A percentile compares a stretch with the other conserved stretches of the same genome.
Conservation (phyloP, 1,140 invertebrate species). For the Tachypleus tridentatus region DNA sequence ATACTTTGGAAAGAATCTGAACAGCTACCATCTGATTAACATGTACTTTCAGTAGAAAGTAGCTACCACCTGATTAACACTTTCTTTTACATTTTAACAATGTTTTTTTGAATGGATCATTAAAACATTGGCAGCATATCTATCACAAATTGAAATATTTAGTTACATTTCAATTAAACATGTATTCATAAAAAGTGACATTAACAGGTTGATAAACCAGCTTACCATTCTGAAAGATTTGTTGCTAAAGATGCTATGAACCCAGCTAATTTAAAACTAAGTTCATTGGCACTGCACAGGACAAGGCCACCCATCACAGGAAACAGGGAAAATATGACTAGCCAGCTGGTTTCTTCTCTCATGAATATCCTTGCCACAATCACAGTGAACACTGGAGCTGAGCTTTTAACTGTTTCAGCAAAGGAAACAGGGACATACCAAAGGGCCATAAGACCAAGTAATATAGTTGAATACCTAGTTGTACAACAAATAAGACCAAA, state of each 20-base stretch:
- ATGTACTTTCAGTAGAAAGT: no score
- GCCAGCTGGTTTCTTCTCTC: constrained; percentile 58
- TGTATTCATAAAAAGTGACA: neutral
- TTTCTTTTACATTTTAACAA: no score
- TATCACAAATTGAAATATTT: neutral
- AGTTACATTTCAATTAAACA: neutral
- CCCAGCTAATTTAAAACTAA: constrained; percentile 63
- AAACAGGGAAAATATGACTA: constrained; percentile 62
- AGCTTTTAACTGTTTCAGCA: constrained; percentile 75
- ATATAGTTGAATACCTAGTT: constrained; percentile 56
- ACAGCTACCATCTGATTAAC: no score
- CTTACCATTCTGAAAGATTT: constrained; percentile 67
- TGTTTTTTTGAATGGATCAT: neutral
- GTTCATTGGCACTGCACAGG: constrained; percentile 66
- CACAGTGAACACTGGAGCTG: constrained; percentile 70
- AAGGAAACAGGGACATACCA: constrained; percentile 77
- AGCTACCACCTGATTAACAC: no score
- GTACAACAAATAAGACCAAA: neutral
- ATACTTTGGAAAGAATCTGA: no score
- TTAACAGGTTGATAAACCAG: constrained; percentile 9
- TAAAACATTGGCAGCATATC: neutral
- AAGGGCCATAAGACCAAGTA: constrained; percentile 59
- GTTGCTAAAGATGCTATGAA: constrained; percentile 66
- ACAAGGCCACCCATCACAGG: constrained; percentile 75
- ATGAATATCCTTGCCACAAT: constrained; percentile 55